Evolutionary conservation across 2,113 vertebrate species (phyloP), one percentile per base, ranked within the genome.

Genomic region (Pagrus major): DNA sequence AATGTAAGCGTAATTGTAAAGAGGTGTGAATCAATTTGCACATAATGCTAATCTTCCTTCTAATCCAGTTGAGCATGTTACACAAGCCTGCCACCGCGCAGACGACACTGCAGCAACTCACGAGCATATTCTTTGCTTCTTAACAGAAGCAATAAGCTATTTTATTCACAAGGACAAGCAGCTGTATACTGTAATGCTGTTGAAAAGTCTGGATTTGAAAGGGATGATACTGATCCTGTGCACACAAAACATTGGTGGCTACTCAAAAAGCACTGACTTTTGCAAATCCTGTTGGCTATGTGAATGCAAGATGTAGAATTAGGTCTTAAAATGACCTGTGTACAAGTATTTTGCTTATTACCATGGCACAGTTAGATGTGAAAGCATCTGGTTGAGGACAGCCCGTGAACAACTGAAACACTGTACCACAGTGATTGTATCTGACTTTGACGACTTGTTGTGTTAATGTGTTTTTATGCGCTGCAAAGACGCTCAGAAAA

Each of bases 161-260:
- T 55, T 41, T 31, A 52, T 42, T 66, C 15, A 31, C 25, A 55
- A 60, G 20, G 44, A 41, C 44, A 44, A 12, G 27, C 1, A 56
- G n/a, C 37, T 0, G 14, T 5, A 31, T 39, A 33, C 35, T 63
- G 35, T 33, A 35, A 25, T 63, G 11, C 39, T n/a, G 6, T 35
- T 16, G 15, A 58, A 12, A 31, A 52, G 42, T 29, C 12, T 52
- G n/a, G 9, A 44, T 60, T 52, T 49, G 31, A 61, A 68, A n/a
- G 69, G 27, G 16, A 61, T 61, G n/a, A 65, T 31, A 23, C 18
- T 49, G 60, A 69, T 46, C 71, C 64, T 46, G 23, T 9, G 47
- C 6, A 47, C 27, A 52, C 44, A 74, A 54, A 10, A 33, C 6
- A 27, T 65, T 44, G 47, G 47, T 54, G 47, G 37, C 20, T 23